Evolutionary conservation across 2,113 vertebrate species (phyloP).

Genomic region (Petaurus breviceps): DNA sequence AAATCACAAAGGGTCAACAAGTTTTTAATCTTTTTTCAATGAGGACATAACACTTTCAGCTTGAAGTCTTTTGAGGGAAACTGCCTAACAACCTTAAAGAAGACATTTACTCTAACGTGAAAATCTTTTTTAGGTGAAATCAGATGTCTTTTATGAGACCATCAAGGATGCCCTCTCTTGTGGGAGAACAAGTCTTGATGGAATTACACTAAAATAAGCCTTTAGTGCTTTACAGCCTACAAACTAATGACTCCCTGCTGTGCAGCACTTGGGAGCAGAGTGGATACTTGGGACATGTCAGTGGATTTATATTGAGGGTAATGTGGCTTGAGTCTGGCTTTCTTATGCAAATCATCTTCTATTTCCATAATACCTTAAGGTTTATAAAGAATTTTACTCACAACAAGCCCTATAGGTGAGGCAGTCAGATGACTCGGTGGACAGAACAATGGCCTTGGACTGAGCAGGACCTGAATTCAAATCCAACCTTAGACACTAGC

Average conservation of each 20-base stretch:
- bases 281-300: background rate
- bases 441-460: background rate
- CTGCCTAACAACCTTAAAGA: no score
- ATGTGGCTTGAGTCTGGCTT: background rate
- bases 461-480: background rate
- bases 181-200: background rate
- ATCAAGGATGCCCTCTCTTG: background rate
- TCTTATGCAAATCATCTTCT: background rate
- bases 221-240: background rate
- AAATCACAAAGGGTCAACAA: background rate
- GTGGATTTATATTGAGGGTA: background rate
- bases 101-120: background rate
- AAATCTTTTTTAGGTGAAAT: slow-evolving; percentile 1
- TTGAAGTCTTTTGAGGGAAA: background rate
- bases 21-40: background rate
- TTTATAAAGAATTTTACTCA: background rate
- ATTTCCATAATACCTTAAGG: background rate
- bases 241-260: background rate
- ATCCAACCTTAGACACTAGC: background rate
- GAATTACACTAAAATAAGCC: background rate
- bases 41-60: background rate
- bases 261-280: background rate
- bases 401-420: background rate
- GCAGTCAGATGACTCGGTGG: background rate
- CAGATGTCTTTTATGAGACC: background rate